Base-by-base conservation (phyloP, 1,140 invertebrate genomes). In the Papilio xuthus region DNA sequence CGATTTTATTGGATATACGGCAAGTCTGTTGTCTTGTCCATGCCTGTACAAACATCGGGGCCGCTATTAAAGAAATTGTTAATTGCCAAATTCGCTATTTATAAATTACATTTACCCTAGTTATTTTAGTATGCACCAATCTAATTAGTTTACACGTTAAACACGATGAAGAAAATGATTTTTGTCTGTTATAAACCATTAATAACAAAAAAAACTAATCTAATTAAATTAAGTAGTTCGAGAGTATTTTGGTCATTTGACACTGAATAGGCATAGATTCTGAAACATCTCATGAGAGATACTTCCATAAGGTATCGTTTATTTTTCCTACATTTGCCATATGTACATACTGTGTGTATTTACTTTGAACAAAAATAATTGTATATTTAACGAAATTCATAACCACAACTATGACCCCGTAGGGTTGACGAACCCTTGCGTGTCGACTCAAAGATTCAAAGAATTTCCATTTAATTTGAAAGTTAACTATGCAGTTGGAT, bases 1-100 rank as follows among this genome's bases (percentile, higher is more conserved):
- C 50, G 74, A 76, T 76, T 41, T 32, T 28, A 53, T 63, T 47
- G 26, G 32, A 50, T 73, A 73, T 37, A 50, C 18, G 23, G 23
- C 26, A 37, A 32, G 28, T 44, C n/a, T 23, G 8, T 50, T 56
- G 28, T 75, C 10, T 26, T 73, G n/a, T 20, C 23, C 28, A 32
- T 56, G 23, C 72, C 13, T 56, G 15, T 28, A 12, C 60, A 67
- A 67, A 28, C 60, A 13, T 28, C 26, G 60, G 60, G 60, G 6
- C 53, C n/a, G 53, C 20, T 23, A 56, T 56, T 10, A 10, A 50
- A 37, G 7, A 37, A 37, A n/a, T n/a, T n/a, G n/a, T n/a, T n/a
- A n/a, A n/a, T n/a, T 37, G 4, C 0, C 32, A 0, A 37, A 37
- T 6, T 37, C 32, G 32, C 32, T 37, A 37, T 4, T 37, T 6